Conservation (phyloP, 2,888 invertebrate species). For the Chalcosyrphus nemorum region DNA sequence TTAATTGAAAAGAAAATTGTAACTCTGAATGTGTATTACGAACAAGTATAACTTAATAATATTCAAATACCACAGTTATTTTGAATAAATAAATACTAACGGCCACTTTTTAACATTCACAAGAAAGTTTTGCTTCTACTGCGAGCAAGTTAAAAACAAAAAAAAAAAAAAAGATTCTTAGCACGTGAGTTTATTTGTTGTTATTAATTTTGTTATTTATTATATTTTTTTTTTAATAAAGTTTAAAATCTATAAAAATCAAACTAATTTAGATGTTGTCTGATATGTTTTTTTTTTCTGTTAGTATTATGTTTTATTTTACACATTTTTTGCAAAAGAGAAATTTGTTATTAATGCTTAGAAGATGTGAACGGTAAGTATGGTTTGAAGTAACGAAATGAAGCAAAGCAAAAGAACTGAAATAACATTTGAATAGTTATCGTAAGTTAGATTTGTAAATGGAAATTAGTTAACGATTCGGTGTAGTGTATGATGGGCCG, state of each 20-base stretch:
- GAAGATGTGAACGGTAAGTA: slow-evolving; percentile 36
- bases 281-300: slow-evolving; percentile 56
- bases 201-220: slow-evolving; percentile 75
- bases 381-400: neutral
- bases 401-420: neutral
- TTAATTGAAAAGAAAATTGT: slow-evolving; percentile 16
- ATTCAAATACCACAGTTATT: slow-evolving; percentile 40
- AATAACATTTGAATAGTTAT: too few species aligned
- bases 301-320: slow-evolving; percentile 40
- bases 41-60: slow-evolving; percentile 36
- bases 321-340: slow-evolving; percentile 39
- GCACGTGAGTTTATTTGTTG: slow-evolving; percentile 75
- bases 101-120: slow-evolving; percentile 67
- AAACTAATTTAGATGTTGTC: slow-evolving; percentile 70
- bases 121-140: slow-evolving; percentile 67
- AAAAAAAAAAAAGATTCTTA: slow-evolving; percentile 65
- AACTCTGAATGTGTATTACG: slow-evolving; percentile 26
- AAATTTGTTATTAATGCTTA: slow-evolving; percentile 29
- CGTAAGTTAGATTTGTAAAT: too few species aligned
- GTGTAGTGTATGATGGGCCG: too few species aligned
- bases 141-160: slow-evolving; percentile 74
- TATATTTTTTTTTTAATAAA: slow-evolving; percentile 73
- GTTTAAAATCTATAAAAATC: slow-evolving; percentile 52
- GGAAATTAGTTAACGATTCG: too few species aligned
- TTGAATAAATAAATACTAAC: slow-evolving; percentile 74